Evolutionary conservation across 2,113 vertebrate species (phyloP), one percentile per base, ranked within the genome.

Genomic region (Hydrochoerus hydrochaeris): DNA sequence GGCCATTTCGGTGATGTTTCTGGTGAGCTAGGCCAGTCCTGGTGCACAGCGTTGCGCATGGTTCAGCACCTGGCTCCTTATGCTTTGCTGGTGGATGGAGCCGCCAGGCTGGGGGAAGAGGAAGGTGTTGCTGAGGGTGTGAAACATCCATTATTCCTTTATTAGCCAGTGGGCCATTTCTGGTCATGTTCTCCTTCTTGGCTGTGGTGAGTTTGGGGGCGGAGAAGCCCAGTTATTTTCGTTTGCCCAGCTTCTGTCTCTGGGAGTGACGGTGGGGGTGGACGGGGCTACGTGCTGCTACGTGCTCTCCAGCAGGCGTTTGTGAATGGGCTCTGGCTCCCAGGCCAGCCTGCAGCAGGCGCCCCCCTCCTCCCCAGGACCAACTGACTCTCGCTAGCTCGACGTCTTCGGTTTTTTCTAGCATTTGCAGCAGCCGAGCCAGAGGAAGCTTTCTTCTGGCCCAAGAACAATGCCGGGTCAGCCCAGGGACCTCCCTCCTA

Each of bases 391-490:
- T 96, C 96, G 75, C 98, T 97, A 98, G 98, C 98, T 98, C 97
- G 98, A 98, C 97, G 96, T 95, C 96, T 95, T 96, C 97, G 30
- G 30, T 96, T 84, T 98, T 96, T 97, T 98, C 96, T 96, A 97
- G 97, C 73, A 24, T 93, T 93, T 82, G 96, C 93, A 83, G 97
- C 88, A 96, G 97, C 98, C 93, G 94, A 95, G 98, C 97, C 73
- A 98, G 98, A 99, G 98, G 98, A 99, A 99, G 98, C 98, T 98
- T 98, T 98, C 98, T 98, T 98, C 98, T 98, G 98, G 98, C 98
- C 98, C 95, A 96, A 98, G 98, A 99, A 99, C 99, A 99, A 99
- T 99, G 98, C 98, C 98, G 99, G 99, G 99, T 99, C 99, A 99
- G 98, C 97, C 91, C 96, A 98, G 98, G 98, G 98, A 98, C 98